Base-by-base conservation (phyloP, 2,888 invertebrate genomes). In the Molorchus minor region DNA sequence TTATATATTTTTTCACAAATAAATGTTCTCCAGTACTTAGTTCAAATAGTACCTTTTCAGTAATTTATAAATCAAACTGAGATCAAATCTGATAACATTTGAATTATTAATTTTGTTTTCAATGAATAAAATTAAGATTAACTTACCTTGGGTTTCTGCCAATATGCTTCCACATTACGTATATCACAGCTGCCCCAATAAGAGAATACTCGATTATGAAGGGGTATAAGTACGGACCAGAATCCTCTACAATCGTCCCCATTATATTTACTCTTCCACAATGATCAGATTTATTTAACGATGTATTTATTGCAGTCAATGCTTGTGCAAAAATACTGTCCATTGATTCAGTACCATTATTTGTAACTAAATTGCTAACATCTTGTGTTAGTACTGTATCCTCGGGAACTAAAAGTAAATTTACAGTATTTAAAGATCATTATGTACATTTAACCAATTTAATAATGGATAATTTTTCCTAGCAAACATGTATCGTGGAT, bases 81-180 rank as follows among this genome's bases (percentile, higher is more conserved):
- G n/a, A n/a, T n/a, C n/a, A n/a, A n/a, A n/a, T n/a, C n/a, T n/a
- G n/a, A n/a, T n/a, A n/a, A n/a, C n/a, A n/a, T n/a, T n/a, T n/a
- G n/a, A n/a, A n/a, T n/a, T n/a, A n/a, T n/a, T n/a, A n/a, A n/a
- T n/a, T n/a, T n/a, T n/a, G n/a, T n/a, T n/a, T n/a, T n/a, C n/a
- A n/a, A n/a, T n/a, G n/a, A n/a, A n/a, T n/a, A n/a, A n/a, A n/a
- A n/a, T n/a, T n/a, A n/a, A n/a, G n/a, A n/a, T n/a, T n/a, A 12
- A 19, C 71, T 82, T 82, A 90, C 86, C 91, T 90, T 47, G 94
- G 92, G 82, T 93, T 90, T 77, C 92, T 88, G 57, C 94, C 94
- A 79, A 95, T 94, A 77, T 94, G 94, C 78, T 93, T 91, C 96
- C 96, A 97, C 94, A 96, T 96, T 51, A 96, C 93, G 79, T 94